phyloP scores from a whole-genome alignment of 2,113 vertebrate species.

The Felis catus region F.catus_Fca126_mat1.0 CM031411.1:29130501-29131000 shows the following conservation, averaged over 20 bases:
- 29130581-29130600: conserved; percentile 35
- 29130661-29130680: background rate
- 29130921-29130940: background rate
- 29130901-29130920: background rate
- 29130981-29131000: background rate
- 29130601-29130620: conserved; percentile 10
- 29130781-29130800: background rate
- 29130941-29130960: background rate
- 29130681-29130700: background rate
- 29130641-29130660: background rate
- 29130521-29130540: background rate
- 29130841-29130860: background rate
- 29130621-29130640: background rate
- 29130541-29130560: background rate
- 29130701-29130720: background rate
- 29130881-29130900: background rate
- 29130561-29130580: background rate
- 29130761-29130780: background rate
- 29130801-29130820: background rate
- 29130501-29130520: conserved; percentile 8
- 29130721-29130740: background rate
- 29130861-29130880: background rate
- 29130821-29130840: background rate
- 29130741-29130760: background rate
- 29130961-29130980: background rate